These are phyloP conservation scores for Scaptomyza tumidula DNA, from an alignment of 2,888 invertebrate genomes.

Conservation along the genomic window DNA sequence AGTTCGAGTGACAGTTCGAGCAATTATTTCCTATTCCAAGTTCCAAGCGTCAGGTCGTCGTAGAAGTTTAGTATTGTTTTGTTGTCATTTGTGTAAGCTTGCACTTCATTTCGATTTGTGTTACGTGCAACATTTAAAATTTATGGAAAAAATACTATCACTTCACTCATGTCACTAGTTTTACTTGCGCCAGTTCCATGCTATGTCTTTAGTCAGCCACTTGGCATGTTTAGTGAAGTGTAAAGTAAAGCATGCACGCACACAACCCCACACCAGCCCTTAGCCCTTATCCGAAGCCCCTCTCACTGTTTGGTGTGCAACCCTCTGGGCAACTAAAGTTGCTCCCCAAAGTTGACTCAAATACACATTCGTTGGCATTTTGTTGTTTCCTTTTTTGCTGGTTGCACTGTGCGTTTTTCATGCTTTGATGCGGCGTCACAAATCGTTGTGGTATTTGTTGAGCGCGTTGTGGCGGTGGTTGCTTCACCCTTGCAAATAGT, in stretches of 20 bases:
- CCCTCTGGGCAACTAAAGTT: conserved; percentile 60
- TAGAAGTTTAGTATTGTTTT: conserved; percentile 4
- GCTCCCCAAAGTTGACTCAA: conserved; percentile 5
- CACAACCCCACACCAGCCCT: conserved; percentile 9
- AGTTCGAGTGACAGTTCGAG: conserved; percentile 34
- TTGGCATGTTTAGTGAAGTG: conserved; percentile 78
- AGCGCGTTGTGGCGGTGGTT: conserved; percentile 37
- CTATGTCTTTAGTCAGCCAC: conserved; percentile 59
- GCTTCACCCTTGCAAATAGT: conserved; percentile 33
- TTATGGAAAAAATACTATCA: conserved; percentile 73
- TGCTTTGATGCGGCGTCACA: conserved; percentile 81
- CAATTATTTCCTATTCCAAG: conserved; percentile 12
- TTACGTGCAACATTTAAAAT: conserved; percentile 80
- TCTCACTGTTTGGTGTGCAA: conserved; percentile 5
- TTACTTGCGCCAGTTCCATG: neutral
- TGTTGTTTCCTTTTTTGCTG: conserved; percentile 61
- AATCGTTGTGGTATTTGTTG: conserved; percentile 80
- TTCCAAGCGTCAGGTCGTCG: neutral
- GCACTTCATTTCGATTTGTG: conserved; percentile 74
- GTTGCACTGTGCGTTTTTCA: conserved; percentile 72
- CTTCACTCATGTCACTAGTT: neutral
- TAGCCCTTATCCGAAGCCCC: conserved; percentile 6
- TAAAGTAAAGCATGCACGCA: conserved; percentile 64
- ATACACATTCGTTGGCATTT: conserved; percentile 44
- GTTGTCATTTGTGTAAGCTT: conserved; percentile 48